Base-by-base conservation (phyloP, 1,140 invertebrate genomes). In the Drosophila equinoxialis region DNA sequence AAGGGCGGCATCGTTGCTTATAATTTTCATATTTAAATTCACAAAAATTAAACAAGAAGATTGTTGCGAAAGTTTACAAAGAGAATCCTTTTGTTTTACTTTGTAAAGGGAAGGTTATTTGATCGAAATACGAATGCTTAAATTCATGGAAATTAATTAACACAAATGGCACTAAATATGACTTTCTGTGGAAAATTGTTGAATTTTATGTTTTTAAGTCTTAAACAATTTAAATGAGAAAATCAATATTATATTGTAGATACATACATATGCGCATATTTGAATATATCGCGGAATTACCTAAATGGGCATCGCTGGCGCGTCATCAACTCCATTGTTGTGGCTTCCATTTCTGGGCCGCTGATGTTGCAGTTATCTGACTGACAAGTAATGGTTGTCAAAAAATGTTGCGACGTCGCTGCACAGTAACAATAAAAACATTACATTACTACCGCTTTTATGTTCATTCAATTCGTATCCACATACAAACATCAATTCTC, bases 301-400 rank as follows among this genome's bases (percentile, higher is more conserved):
- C 45, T 51, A 51, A 51, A 51, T 51, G 17, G 45, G 17, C 45
- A 51, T 11, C 45, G n/a, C n/a, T 58, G 30, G n/a, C 55, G 33
- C 42, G 54, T 33, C n/a, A 58, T 39, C 37, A 61, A 20, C n/a
- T 39, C 51, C 58, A 41, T 33, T 61, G 64, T 55, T 17, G 13
- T 51, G 59, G 48, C 8, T 39, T 30, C 41, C 39, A 59, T 11
- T 42, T 35, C 48, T 35, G 42, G 42, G 39, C 6, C 39, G 66
- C 10, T 58, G 66, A 30, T 60, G 58, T 48, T 60, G 74, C 69
- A 72, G 48, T 68, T 68, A 51, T 68, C 69, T 68, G 23, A 11
- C 59, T 54, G 64, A 76, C 74, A 68, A 68, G 64, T 67, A 76
- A 68, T 76, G 65, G 35, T 60, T 76, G 69, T 66, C 59, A 67